A percentile compares a stretch with the other conserved stretches of the same genome.
phyloP scores from a whole-genome alignment of 2,797 vertebrate genomes.

The Lithobates sylvaticus region DNA sequence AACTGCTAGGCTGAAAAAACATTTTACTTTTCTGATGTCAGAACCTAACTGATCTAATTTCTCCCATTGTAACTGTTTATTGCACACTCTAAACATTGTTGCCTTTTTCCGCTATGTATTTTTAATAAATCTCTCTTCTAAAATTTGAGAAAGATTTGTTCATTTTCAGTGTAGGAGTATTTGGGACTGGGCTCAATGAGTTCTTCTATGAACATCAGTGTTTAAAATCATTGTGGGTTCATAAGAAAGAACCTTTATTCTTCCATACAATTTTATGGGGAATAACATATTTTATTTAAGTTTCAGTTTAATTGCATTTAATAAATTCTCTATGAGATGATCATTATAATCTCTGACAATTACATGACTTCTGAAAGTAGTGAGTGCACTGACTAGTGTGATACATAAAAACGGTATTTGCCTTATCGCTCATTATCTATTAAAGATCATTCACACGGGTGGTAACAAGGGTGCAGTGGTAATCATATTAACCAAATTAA shows the following conservation, averaged over 20 bases:
- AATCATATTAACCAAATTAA: not conserved
- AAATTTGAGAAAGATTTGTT: not conserved
- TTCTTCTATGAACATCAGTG: not conserved
- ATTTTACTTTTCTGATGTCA: too few species aligned
- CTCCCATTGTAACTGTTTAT: too few species aligned
- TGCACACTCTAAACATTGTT: too few species aligned
- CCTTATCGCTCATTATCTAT: not conserved
- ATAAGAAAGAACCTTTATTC: slow-evolving; percentile 13
- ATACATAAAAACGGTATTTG: slow-evolving; percentile 3
- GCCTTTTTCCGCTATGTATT: too few species aligned
- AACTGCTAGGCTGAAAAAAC: too few species aligned
- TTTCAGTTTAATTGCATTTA: slow-evolving; percentile 35
- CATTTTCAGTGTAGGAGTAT: not conserved
- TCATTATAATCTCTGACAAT: slow-evolving; percentile 17
- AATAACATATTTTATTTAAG: slow-evolving; percentile 21
- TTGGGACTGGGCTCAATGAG: not conserved
- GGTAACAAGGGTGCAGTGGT: not conserved
- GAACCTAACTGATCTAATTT: too few species aligned
- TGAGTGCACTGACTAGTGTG: not conserved
- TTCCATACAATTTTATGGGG: slow-evolving; percentile 23
- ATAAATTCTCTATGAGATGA: slow-evolving; percentile 25
- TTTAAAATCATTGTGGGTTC: not conserved
- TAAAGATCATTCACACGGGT: slow-evolving; percentile 7
- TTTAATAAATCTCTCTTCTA: not conserved
- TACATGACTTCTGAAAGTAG: not conserved